Base-by-base conservation (phyloP, 1,140 invertebrate genomes). In the Mylabris phalerata region DNA sequence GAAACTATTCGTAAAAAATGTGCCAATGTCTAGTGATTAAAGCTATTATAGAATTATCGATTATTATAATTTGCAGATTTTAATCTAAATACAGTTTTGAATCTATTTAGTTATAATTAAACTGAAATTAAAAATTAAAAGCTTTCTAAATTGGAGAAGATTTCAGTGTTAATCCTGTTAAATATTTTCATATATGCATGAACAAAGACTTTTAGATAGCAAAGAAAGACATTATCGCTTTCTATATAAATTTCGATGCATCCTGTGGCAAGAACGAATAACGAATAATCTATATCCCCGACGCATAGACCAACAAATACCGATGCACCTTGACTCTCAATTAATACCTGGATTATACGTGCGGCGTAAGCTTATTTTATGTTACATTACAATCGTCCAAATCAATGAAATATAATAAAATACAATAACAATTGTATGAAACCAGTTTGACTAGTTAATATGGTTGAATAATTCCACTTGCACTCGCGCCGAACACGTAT, bases 271-370 rank as follows among this genome's bases (percentile, higher is more conserved):
- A 19, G 40, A 50, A 13, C 44, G 48, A 55, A 64, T 61, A 64
- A 67, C 60, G 61, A 62, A 60, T 67, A 67, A 65, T 67, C 65
- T 67, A 67, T 65, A 67, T 62, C 62, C 65, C 48, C 57, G 44
- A 62, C 65, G 65, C 65, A 65, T 62, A 62, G 58, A 54, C 55
- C 65, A 65, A 56, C 65, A 62, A 67, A 67, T 67, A 61, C 65
- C 63, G 62, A 67, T 62, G 65, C 65, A 65, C 60, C 62, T 62
- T 56, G 65, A 67, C 65, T 67, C 60, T 59, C 65, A 67, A 67
- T 67, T 64, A 67, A 67, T 65, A 61, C 55, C 51, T 59, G 59
- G 54, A 44, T 60, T 52, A 55, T 58, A 65, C 65, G 64, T 66
- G 64, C 61, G 64, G 59, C 62, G 58, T 67, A 65, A 67, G 62